Evolutionary conservation across 2,888 invertebrate species (phyloP).

Genomic region (Muscina levida): DNA sequence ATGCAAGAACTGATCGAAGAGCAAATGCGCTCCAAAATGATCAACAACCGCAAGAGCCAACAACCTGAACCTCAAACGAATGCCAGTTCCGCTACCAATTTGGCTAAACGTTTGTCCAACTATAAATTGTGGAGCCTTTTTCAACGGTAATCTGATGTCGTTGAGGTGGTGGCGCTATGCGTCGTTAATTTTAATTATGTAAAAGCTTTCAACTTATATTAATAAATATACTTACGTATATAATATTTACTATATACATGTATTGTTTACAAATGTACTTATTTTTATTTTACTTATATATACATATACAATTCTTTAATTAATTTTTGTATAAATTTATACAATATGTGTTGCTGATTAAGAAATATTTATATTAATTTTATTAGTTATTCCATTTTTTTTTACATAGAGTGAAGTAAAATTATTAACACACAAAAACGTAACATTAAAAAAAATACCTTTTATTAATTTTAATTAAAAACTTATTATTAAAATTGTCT

Average conservation of each 20-base stretch:
- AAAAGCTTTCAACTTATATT: conserved; percentile 66
- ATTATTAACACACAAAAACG: conserved; percentile 29
- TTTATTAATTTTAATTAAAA: no score
- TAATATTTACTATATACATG: conserved; percentile 39
- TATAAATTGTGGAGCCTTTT: conserved; percentile 80
- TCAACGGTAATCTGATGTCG: conserved; percentile 80
- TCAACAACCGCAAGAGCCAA: conserved; percentile 82
- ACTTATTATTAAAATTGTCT: conserved; percentile 10
- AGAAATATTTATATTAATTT: conserved; percentile 41
- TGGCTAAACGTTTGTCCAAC: conserved; percentile 80
- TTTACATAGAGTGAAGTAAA: conserved; percentile 39
- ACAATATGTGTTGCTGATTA: conserved; percentile 34
- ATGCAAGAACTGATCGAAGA: conserved; percentile 96
- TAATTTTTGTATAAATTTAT: conserved; percentile 52
- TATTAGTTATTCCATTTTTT: conserved; percentile 9
- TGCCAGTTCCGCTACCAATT: conserved; percentile 74
- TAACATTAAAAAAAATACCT: conserved; percentile 35
- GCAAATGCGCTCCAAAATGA: conserved; percentile 91
- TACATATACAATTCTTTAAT: conserved; percentile 46
- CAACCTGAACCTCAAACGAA: conserved; percentile 50
- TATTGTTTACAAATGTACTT: conserved; percentile 42
- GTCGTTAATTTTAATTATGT: conserved; percentile 76
- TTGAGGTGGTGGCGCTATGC: conserved; percentile 68
- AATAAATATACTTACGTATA: no score
- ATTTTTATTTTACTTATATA: conserved; percentile 42